phyloP scores from a whole-genome alignment of 2,113 vertebrate genomes.

The Antidorcas marsupialis region DNA sequence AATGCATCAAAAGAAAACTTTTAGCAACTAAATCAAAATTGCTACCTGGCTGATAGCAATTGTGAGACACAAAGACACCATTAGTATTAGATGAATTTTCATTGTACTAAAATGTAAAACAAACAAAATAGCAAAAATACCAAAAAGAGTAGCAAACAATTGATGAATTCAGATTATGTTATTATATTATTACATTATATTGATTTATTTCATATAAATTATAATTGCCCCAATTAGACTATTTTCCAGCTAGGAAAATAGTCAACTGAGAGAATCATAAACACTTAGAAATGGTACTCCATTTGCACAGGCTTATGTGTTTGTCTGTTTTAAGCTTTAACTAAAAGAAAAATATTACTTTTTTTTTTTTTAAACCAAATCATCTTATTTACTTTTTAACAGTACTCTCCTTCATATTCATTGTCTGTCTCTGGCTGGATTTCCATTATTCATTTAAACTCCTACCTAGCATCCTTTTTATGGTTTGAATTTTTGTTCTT shows the following conservation, averaged over 20 bases:
- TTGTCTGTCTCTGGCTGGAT: neutral
- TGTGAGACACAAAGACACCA: neutral
- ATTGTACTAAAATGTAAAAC: neutral
- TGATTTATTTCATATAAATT: neutral
- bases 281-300: neutral
- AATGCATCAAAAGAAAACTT: neutral
- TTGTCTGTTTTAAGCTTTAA: neutral
- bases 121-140: neutral
- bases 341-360: neutral
- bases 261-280: neutral
- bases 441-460: neutral
- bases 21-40: neutral
- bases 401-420: neutral
- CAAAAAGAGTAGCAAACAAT: neutral
- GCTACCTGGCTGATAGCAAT: neutral
- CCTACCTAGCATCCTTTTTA: neutral
- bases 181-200: neutral
- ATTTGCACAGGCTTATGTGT: neutral
- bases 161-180: neutral
- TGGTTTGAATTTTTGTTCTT: neutral
- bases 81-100: neutral
- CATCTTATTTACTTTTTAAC: neutral
- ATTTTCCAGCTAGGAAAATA: neutral
- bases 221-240: neutral
- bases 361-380: neutral